Base-by-base conservation (phyloP, 2,797 vertebrate genomes). In the Philypnodon macrostomus region DNA sequence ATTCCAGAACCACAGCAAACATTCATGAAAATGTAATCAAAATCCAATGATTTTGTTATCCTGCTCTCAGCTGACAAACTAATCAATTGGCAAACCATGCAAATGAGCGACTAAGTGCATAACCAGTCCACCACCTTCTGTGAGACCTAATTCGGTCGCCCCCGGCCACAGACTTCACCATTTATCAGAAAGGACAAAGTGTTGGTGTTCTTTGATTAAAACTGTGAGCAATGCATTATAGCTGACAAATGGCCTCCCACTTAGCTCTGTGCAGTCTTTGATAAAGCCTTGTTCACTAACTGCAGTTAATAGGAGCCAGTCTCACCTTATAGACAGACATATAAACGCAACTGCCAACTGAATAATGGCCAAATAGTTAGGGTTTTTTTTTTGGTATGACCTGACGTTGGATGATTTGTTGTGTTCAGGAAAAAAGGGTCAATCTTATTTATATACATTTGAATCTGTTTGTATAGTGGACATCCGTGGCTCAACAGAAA, bases 131-230 rank as follows among this genome's bases (percentile, higher is more conserved):
- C 6, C 4, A 47, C 50, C 65, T 50, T 51, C 53, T 59, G 53
- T 12, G 26, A 56, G 41, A 47, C 18, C 26, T 39, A 35, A 58
- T 19, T 48, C 33, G 56, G 36, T 56, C 35, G 47, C 27, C 40
- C 57, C 37, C 42, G 31, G 55, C 40, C 29, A 18, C 47, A 37
- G 26, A 55, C 38, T 23, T 18, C 48, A 53, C 58, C 67, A 87
- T 87, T 68, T 16, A 30, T 87, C 83, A 86, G n/a, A 71, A 76
- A 72, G 80, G 70, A 81, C 79, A 82, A 83, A 83, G 80, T 67
- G 70, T 64, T 69, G 81, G 79, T 68, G 70, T 67, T 70, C 54
- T 70, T 76, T 86, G 80, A 85, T 85, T 83, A 85, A 81, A 84
- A 79, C 45, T 81, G 58, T 67, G 64, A 81, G 71, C 63, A 64